Evolutionary conservation across 2,797 vertebrate species (phyloP).

Genomic region (Muscicapa striata): DNA sequence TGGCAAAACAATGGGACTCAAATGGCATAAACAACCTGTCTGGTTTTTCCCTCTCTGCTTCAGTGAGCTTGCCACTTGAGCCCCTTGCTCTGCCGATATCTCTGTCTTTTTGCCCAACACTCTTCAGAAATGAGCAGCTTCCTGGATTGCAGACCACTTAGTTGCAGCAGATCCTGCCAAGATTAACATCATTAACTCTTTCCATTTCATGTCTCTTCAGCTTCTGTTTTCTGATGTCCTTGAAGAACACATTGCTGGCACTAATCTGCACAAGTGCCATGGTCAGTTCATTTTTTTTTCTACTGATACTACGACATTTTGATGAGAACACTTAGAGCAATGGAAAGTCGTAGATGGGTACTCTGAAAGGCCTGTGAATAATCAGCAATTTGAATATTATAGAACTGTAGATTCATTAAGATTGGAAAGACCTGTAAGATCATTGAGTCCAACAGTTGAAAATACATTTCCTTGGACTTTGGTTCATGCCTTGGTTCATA

Average conservation of each 20-base stretch:
- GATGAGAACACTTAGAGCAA: not conserved
- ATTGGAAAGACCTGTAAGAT: not conserved
- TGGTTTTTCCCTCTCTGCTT: not conserved
- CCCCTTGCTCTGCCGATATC: not conserved
- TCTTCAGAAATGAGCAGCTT: conserved; percentile 36
- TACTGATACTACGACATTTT: not conserved
- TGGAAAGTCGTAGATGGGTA: not conserved
- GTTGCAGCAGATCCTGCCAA: not conserved
- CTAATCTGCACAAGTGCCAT: not conserved
- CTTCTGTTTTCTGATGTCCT: not conserved
- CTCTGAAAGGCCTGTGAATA: not conserved
- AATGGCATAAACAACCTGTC: conserved; percentile 1
- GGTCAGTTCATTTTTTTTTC: not conserved
- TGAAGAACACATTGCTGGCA: not conserved
- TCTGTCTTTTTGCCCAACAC: conserved; percentile 14
- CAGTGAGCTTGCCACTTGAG: conserved; percentile 13
- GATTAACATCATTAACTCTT: conserved; percentile 36
- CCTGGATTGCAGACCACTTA: conserved; percentile 4
- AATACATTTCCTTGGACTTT: not conserved
- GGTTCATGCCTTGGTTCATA: not conserved
- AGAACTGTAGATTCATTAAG: not conserved
- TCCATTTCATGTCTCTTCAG: conserved; percentile 1
- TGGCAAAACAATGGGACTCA: not conserved
- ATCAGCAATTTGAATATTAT: not conserved
- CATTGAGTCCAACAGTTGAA: not conserved